Percentiles rank a stretch among this genome's conserved stretches.
Conservation (phyloP, 2,113 vertebrate species). For the Thunnus maccoyii region DNA sequence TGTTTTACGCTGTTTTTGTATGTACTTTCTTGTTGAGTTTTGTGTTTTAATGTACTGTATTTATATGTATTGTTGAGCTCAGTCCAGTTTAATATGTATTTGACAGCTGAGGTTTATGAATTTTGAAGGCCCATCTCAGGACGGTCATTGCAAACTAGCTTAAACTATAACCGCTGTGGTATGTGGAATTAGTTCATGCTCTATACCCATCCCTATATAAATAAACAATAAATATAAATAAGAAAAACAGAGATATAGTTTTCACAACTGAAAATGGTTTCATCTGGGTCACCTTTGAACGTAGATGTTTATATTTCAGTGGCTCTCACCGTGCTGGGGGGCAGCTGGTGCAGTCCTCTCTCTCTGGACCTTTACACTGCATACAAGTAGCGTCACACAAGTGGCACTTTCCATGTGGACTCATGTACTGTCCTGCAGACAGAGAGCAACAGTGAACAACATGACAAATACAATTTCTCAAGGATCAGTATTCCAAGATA, state of each 20-base stretch:
- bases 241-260: too few species aligned
- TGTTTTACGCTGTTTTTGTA: too few species aligned
- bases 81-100: too few species aligned
- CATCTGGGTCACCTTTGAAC: not conserved
- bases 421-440: constrained; percentile 87
- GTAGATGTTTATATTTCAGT: not conserved
- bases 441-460: constrained; percentile 39
- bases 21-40: not conserved
- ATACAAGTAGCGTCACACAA: constrained; percentile 88
- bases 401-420: constrained; percentile 80
- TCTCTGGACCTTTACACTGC: constrained; percentile 88
- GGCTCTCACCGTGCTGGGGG: constrained; percentile 83
- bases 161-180: too few species aligned
- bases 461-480: not conserved
- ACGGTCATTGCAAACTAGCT: too few species aligned
- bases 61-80: too few species aligned
- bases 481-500: not conserved
- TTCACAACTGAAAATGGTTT: too few species aligned
- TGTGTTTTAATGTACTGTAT: not conserved
- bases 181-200: too few species aligned
- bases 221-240: too few species aligned
- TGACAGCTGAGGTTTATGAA: too few species aligned
- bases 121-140: too few species aligned
- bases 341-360: constrained; percentile 89
- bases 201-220: too few species aligned